Evolutionary conservation across 2,113 vertebrate genomes (phyloP), one percentile per base, ranked within the genome.

Genomic region (Pelobates fuscus): DNA sequence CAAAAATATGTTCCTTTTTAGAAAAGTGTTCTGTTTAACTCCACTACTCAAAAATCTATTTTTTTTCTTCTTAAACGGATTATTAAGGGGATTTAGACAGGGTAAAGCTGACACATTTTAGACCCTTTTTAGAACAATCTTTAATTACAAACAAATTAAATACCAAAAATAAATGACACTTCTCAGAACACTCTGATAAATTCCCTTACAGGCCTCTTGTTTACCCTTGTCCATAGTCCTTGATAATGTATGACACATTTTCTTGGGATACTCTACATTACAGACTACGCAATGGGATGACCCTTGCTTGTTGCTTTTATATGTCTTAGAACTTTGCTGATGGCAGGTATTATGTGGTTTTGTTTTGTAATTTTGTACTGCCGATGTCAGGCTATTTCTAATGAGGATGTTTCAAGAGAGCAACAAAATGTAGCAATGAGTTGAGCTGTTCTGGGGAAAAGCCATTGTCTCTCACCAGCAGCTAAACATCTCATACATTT

Each of bases 401-500:
- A 21, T 32, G n/a, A 63, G 18, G 17, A 20, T 60, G 18, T 29
- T 8, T 29, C 24, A 60, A 20, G 20, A 27, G 24, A 60, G 24
- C 24, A 60, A 29, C 2, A 24, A 14, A 2, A 27, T 26, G 58
- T 27, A 37, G 58, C 25, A 4, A 14, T 27, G 58, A 24, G 23
- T 27, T 15, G 11, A 29, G 58, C 15, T 60, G 21, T 29, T 29
- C 26, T 12, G 24, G 58, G 17, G 15, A 27, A 27, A 60, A 14
- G 15, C 0, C 3, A 27, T 60, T 12, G 25, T 60, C 26, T 60
- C 27, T 60, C 58, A 29, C 27, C 58, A 17, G 8, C 58, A 60
- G 25, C 25, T 63, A 63, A 63, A 63, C 29, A 37, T 63, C 18
- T 63, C 10, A 63, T 63, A 63, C 17, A 63, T 63, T 37, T 32